Evolutionary conservation across 1,140 invertebrate species (phyloP).

Genomic region (Leptopilina clavipes): DNA sequence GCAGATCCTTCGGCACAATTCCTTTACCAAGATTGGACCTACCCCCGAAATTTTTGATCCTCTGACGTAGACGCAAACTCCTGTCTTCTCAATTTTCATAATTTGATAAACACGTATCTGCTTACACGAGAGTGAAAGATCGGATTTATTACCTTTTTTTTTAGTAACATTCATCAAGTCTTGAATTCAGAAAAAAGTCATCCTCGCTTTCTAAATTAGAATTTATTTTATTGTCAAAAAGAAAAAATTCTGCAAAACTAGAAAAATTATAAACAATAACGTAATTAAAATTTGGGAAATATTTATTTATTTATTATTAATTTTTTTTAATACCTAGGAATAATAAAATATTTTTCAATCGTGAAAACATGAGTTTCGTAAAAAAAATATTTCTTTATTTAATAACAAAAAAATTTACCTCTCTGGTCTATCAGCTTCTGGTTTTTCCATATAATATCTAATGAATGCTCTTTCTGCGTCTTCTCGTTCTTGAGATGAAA

Average conservation of each 20-base stretch:
- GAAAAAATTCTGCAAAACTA: conserved; percentile 3
- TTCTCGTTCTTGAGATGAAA: conserved; percentile 88
- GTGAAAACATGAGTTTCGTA: too few relatives aligned
- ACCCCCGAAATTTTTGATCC: conserved; percentile 9
- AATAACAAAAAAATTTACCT: conserved; percentile 72
- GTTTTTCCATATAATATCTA: conserved; percentile 91
- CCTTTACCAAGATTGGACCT: conserved; percentile 1
- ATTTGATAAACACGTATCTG: neutral
- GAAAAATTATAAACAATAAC: neutral
- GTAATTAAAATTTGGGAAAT: neutral
- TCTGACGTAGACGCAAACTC: neutral
- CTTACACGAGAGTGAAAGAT: neutral
- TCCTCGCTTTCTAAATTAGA: neutral
- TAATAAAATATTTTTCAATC: neutral
- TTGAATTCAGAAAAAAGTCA: neutral
- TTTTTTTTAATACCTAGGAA: too few relatives aligned
- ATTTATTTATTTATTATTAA: too few relatives aligned
- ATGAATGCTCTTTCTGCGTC: conserved; percentile 96
- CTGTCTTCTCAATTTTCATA: neutral
- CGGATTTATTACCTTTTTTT: too few relatives aligned
- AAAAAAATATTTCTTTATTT: too few relatives aligned
- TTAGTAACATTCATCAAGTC: neutral
- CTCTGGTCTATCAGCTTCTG: conserved; percentile 85
- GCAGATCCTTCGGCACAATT: neutral
- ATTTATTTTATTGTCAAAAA: neutral